These are phyloP conservation scores for Stenopsyche tienmushanensis DNA, from an alignment of 1,140 invertebrate genomes.

Conservation along the genomic window DNA sequence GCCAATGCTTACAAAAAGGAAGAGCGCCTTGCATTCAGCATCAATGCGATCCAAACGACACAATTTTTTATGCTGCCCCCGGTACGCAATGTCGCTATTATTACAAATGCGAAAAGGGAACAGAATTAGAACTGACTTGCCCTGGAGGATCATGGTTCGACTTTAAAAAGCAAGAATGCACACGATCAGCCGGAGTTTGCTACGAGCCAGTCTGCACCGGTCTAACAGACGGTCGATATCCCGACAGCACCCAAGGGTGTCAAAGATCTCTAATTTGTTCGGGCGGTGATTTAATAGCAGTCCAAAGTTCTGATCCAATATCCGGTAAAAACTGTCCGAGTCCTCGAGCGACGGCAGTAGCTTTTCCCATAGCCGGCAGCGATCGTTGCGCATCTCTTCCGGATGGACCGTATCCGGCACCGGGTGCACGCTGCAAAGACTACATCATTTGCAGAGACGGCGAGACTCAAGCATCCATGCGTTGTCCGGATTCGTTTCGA, in stretches of 20 bases:
- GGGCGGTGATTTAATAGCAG: slow-evolving; percentile 41
- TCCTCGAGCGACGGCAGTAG: slow-evolving; percentile 34
- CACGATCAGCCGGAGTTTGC: slow-evolving; percentile 42
- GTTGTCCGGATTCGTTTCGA: slow-evolving; percentile 22
- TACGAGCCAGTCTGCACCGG: slow-evolving; percentile 50
- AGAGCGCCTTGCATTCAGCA: slow-evolving; percentile 48
- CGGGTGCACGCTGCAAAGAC: slow-evolving; percentile 47
- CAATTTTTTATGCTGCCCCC: slow-evolving; percentile 47
- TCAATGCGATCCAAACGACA: slow-evolving; percentile 46
- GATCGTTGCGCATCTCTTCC: slow-evolving; percentile 33
- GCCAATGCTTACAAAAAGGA: slow-evolving; percentile 47
- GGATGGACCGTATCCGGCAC: slow-evolving; percentile 44
- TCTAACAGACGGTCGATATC: slow-evolving; percentile 45
- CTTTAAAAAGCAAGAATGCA: slow-evolving; percentile 41
- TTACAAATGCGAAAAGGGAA: slow-evolving; percentile 56
- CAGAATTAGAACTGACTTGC: slow-evolving; percentile 49
- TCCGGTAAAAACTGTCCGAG: slow-evolving; percentile 21
- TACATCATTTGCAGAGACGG: slow-evolving; percentile 34
- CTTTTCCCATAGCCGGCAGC: slow-evolving; percentile 31
- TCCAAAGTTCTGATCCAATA: slow-evolving; percentile 32
- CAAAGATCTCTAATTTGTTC: slow-evolving; percentile 45
- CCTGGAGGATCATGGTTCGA: slow-evolving; percentile 43
- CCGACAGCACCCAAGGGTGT: slow-evolving; percentile 46
- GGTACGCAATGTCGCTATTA: slow-evolving; percentile 55
- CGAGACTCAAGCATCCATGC: slow-evolving; percentile 32